These are phyloP conservation scores for Micronycteris hirsuta DNA, from an alignment of 2,113 vertebrate species.

Conservation along the genomic window DNA sequence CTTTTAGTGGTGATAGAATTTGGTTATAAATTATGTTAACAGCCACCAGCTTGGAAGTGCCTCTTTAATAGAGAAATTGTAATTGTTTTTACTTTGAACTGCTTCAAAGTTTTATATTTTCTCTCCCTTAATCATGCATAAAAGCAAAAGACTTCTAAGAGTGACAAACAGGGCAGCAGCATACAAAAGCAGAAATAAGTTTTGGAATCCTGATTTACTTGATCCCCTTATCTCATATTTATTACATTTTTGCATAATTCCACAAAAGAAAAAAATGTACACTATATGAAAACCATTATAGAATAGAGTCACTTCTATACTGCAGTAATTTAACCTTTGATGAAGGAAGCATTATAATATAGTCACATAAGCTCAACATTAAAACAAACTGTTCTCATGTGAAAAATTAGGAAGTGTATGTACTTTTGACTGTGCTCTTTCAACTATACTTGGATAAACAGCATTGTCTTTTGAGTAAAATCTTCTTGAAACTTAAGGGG, in stretches of 20 bases:
- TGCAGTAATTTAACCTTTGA: not conserved
- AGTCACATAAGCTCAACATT: not conserved
- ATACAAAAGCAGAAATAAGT: not conserved
- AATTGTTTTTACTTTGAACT: not conserved
- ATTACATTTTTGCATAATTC: not conserved
- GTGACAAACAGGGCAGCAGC: not conserved
- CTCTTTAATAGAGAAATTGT: not conserved
- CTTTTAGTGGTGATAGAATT: not conserved
- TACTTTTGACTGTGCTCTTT: conserved; percentile 9
- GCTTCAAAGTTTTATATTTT: not conserved
- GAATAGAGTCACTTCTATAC: not conserved
- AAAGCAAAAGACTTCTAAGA: not conserved
- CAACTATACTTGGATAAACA: not conserved
- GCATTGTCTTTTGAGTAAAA: not conserved
- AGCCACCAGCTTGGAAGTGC: not conserved
- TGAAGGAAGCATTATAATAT: not conserved
- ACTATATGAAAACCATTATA: not conserved
- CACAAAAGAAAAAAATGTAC: not conserved
- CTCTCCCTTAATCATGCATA: not conserved
- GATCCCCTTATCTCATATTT: not conserved
- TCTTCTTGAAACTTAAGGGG: not conserved
- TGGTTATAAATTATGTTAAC: conserved; percentile 9
- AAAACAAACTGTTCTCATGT: not conserved
- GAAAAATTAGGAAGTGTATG: not conserved
- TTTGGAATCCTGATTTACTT: not conserved